Base-by-base conservation (phyloP, 2,113 vertebrate genomes). In the Cardinalis cardinalis region DNA sequence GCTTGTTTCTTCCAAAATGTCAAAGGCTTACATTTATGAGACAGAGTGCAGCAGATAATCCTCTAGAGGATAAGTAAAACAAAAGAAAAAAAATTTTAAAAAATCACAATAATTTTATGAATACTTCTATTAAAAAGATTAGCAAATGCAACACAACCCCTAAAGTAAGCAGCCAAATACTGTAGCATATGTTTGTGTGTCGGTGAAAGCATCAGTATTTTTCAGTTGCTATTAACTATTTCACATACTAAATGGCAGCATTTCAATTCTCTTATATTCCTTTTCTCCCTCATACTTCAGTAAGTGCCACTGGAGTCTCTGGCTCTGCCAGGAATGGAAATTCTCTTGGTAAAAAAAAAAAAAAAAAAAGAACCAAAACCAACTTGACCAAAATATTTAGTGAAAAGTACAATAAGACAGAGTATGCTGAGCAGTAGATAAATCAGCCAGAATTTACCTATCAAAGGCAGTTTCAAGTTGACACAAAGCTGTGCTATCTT, bases 161-260 rank as follows among this genome's bases (percentile, higher is more conserved):
- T 18, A 26, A 81, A 92, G 65, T 49, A 88, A 84, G 55, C 43
- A 87, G 48, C 21, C 56, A 84, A 84, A 71, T 64, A 77, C 17
- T 40, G 21, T 41, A 71, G 36, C 4, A 1, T 79, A 60, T 68
- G 43, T 63, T 63, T 81, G 14, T 52, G 36, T 61, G 12, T 83
- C 43, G 70, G 59, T n/a, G 40, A 52, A 93, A 71, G 34, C 10
- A 17, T 74, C 40, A 20, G 38, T 77, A 63, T 80, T 86, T 90
- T 78, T 65, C 36, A 77, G 59, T 49, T 92, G 26, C 51, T 79
- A 6, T 90, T 88, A 94, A 88, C 65, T 90, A 51, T 88, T 91
- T 66, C 56, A 86, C 56, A 52, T 74, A 36, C 7, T 38, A 56
- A 68, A 77, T n/a, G 32, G 40, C 56, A 93, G 28, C n/a, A 12